These are phyloP conservation scores for Aptenodytes forsteri DNA, from an alignment of 2,113 vertebrate genomes.

Conservation along the genomic window DNA sequence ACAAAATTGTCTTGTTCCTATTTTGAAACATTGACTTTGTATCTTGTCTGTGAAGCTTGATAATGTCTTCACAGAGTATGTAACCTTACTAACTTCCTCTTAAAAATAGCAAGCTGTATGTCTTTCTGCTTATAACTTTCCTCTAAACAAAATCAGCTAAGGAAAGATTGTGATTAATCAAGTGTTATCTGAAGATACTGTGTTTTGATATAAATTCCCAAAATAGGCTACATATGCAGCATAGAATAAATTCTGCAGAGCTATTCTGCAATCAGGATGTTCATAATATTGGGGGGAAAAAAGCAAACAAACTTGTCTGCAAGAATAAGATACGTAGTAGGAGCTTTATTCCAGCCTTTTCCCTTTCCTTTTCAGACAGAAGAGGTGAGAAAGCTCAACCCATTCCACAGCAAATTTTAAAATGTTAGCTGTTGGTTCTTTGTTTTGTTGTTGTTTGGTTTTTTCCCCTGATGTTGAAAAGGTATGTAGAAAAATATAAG, in stretches of 20 bases:
- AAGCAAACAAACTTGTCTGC: background rate
- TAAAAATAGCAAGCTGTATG: background rate
- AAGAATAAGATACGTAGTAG: background rate
- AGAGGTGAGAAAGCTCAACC: background rate
- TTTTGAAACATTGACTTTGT: background rate
- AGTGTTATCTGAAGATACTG: background rate
- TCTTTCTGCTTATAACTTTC: background rate
- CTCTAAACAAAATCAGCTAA: background rate
- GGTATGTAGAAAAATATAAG: background rate
- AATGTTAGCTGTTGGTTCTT: background rate
- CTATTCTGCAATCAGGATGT: background rate
- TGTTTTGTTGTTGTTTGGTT: background rate
- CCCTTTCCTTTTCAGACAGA: background rate
- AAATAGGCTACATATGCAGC: background rate
- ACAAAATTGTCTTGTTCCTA: background rate
- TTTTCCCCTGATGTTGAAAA: background rate
- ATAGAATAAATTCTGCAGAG: background rate
- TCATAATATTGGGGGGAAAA: fast-evolving
- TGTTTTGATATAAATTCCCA: background rate
- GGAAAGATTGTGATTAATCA: background rate
- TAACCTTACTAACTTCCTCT: background rate
- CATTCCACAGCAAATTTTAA: background rate
- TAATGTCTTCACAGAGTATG: background rate
- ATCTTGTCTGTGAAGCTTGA: background rate
- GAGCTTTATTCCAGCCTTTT: background rate